These are phyloP conservation scores for Austrofundulus limnaeus DNA, from an alignment of 2,113 vertebrate genomes.

Conservation along the genomic window DNA sequence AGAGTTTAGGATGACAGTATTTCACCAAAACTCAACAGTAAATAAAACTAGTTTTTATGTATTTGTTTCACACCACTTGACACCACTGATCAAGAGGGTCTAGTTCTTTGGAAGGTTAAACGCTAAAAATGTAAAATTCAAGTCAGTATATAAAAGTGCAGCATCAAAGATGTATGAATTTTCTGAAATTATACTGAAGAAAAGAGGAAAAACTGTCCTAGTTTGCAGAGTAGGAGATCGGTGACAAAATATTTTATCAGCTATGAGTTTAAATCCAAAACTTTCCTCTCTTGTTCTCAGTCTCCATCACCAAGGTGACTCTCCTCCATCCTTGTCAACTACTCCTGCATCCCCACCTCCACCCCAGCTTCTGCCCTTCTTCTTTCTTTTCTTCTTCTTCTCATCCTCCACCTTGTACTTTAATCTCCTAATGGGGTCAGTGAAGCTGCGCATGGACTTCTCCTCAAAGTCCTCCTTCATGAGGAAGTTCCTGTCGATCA, in stretches of 20 bases:
- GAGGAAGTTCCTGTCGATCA: constrained; percentile 88
- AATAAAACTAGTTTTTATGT: too few relatives aligned
- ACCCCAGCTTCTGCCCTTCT: neutral
- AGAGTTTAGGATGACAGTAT: too few relatives aligned
- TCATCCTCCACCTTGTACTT: constrained; percentile 85
- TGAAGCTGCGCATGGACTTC: constrained; percentile 78
- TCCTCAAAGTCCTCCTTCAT: constrained; percentile 82
- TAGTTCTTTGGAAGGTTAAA: too few relatives aligned
- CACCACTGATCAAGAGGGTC: too few relatives aligned
- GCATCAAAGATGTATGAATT: too few relatives aligned
- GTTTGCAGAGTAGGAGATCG: too few relatives aligned
- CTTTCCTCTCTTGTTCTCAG: neutral
- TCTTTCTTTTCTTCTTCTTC: constrained; percentile 60
- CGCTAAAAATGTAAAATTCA: too few relatives aligned
- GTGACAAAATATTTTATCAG: neutral
- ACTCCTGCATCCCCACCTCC: constrained; percentile 13
- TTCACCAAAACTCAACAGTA: too few relatives aligned
- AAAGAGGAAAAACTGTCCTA: too few relatives aligned
- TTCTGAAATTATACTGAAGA: too few relatives aligned
- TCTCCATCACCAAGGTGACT: constrained; percentile 40
- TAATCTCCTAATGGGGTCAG: constrained; percentile 81
- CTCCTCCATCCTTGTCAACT: constrained; percentile 19
- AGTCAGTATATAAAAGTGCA: too few relatives aligned
- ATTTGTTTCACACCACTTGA: too few relatives aligned
- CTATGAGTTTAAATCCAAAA: constrained; percentile 6